Percentiles rank a stretch among this genome's conserved stretches.
phyloP scores from a whole-genome alignment of 2,888 invertebrate genomes.

The Phengaris alcon region DNA sequence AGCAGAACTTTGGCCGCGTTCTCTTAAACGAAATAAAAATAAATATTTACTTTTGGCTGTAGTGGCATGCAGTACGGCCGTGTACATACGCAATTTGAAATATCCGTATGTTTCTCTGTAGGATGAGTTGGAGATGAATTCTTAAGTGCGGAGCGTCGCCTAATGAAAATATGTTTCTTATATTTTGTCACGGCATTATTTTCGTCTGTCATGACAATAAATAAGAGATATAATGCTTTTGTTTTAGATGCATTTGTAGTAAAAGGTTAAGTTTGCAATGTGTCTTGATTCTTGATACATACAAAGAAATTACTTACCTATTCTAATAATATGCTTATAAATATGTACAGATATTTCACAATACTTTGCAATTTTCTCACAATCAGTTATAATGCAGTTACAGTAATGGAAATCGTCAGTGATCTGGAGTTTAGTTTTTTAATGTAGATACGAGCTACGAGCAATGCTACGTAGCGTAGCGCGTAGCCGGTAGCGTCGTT shows the following conservation, averaged over 20 bases:
- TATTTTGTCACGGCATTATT: slow-evolving; percentile 18
- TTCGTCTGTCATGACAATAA: slow-evolving; percentile 16
- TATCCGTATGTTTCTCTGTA: slow-evolving; percentile 23
- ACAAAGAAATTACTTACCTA: no score
- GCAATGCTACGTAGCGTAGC: neutral
- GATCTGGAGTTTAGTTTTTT: no score
- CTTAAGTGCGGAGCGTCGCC: slow-evolving; percentile 15
- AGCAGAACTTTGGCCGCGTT: slow-evolving; percentile 30
- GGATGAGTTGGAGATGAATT: slow-evolving; percentile 25
- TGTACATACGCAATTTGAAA: slow-evolving; percentile 25
- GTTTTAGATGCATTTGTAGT: neutral
- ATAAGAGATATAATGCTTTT: slow-evolving; percentile 5
- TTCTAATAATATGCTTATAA: no score
- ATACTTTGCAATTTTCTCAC: no score
- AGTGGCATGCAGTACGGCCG: slow-evolving; percentile 29
- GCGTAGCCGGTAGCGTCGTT: neutral
- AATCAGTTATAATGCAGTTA: no score
- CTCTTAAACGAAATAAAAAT: slow-evolving; percentile 32
- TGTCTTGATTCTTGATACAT: no score
- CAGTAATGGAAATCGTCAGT: no score
- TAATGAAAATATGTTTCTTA: slow-evolving; percentile 27
- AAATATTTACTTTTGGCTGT: slow-evolving; percentile 32
- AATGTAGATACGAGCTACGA: neutral
- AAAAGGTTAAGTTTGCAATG: no score
- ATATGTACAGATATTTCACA: no score